These are phyloP conservation scores for Quadroppia sp. DNA, from an alignment of 2,888 invertebrate genomes.

Conservation along the genomic window DNA sequence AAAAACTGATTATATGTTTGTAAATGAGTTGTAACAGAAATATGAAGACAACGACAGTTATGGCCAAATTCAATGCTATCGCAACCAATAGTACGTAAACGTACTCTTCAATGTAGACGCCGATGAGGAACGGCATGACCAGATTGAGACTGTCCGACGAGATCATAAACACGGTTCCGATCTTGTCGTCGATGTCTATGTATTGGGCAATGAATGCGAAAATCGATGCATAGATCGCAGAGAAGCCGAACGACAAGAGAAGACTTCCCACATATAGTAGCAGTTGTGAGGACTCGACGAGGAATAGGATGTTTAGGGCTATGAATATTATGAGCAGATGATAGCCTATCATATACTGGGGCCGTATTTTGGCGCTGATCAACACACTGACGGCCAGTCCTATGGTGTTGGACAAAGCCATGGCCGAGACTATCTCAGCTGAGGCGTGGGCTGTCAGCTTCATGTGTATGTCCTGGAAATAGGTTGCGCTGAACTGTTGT, in stretches of 20 bases:
- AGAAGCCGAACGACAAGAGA: not conserved
- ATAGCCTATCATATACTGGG: not conserved
- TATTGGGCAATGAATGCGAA: not conserved
- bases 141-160: not conserved
- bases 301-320: not conserved
- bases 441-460: not conserved
- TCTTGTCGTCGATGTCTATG: not conserved
- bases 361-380: not conserved
- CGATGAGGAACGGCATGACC: not conserved
- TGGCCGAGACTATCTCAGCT: not conserved
- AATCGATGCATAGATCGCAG: not conserved
- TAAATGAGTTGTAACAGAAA: too few species aligned
- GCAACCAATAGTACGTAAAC: too few species aligned
- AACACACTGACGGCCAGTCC: not conserved
- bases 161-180: not conserved
- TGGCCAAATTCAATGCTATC: too few species aligned
- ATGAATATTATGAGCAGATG: not conserved
- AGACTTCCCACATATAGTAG: not conserved
- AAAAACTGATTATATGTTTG: too few species aligned
- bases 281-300: not conserved
- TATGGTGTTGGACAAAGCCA: not conserved
- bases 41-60: too few species aligned
- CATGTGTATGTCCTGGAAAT: constrained; percentile 9
- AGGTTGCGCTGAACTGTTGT: not conserved
- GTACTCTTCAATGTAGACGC: not conserved